Conservation (phyloP, 2,797 vertebrate species). For the Falco concolor region DNA sequence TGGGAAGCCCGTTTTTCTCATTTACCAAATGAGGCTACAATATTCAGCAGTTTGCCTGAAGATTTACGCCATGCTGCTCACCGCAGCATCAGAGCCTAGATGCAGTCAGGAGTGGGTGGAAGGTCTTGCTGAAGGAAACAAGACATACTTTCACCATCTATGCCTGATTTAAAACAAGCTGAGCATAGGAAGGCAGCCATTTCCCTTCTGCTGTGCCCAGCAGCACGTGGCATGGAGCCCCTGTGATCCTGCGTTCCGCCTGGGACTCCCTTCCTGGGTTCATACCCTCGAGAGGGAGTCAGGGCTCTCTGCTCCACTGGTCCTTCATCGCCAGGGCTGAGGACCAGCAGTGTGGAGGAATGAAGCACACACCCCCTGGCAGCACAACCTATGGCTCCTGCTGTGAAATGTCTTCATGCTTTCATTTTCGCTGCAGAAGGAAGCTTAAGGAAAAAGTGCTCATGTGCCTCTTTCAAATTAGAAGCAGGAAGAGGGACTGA, state of each 20-base stretch:
- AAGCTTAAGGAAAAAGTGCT: neutral
- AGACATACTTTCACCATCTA: neutral
- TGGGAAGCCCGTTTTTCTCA: neutral
- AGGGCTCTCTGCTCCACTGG: neutral
- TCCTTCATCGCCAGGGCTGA: neutral
- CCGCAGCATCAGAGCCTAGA: neutral
- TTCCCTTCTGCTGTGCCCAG: neutral
- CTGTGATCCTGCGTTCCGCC: fast-evolving
- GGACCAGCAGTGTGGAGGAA: neutral
- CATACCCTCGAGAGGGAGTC: neutral
- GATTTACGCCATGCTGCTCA: neutral
- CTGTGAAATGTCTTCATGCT: neutral
- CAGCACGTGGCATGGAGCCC: neutral
- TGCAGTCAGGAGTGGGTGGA: neutral
- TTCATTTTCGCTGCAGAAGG: neutral
- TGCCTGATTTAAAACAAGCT: neutral
- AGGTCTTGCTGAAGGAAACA: neutral
- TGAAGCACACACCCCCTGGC: neutral
- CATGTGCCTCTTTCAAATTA: neutral
- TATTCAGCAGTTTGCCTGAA: neutral
- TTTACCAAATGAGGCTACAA: neutral
- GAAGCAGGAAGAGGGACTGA: neutral
- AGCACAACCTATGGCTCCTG: neutral
- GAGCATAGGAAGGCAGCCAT: neutral
- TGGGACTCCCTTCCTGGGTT: neutral